Evolutionary conservation across 2,797 vertebrate species (phyloP), one percentile per base, ranked within the genome.

Genomic region (Gephyroberyx darwinii): DNA sequence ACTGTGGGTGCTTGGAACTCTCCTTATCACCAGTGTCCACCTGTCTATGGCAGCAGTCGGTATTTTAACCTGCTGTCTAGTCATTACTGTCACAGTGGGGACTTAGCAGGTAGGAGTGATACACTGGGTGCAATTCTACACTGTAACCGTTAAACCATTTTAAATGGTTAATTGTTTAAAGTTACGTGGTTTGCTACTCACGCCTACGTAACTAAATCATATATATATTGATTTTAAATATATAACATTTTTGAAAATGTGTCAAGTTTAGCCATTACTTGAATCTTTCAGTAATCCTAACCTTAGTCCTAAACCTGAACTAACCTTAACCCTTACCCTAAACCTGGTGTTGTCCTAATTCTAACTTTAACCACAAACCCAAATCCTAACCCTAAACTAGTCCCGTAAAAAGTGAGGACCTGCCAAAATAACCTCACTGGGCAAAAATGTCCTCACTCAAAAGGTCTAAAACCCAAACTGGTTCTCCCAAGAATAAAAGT

Each of bases 21-120:
- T 86, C 52, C 85, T 86, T 84, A 85, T 87, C 85, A 50, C 73
- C 76, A 33, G 54, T 61, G 86, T 88, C 78, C 84, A 84, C 78
- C 82, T 84, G 84, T 84, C 78, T 78, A 69, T 75, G 64, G 74
- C 65, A 8, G 58, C 5, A 13, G 77, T 82, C 72, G 10, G 73
- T 75, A 69, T 78, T 80, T 74, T 35, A 74, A 26, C 79, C 74
- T 35, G 78, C 77, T 84, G 81, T 85, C 76, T 81, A 33, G 63
- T 86, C 82, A 86, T 87, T 85, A 79, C 71, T 65, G 75, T 74
- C 84, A 71, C 84, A 82, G 85, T 55, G 51, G 77, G 82, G 65
- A 64, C 65, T 72, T 68, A 1, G 55, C 67, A 65, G 78, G 45
- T 54, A 35, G 51, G 48, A 59, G 65, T 22, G 30, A 69, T 47